phyloP scores from a whole-genome alignment of 1,140 invertebrate species.

The Trachymyrmex cornetzi region DNA sequence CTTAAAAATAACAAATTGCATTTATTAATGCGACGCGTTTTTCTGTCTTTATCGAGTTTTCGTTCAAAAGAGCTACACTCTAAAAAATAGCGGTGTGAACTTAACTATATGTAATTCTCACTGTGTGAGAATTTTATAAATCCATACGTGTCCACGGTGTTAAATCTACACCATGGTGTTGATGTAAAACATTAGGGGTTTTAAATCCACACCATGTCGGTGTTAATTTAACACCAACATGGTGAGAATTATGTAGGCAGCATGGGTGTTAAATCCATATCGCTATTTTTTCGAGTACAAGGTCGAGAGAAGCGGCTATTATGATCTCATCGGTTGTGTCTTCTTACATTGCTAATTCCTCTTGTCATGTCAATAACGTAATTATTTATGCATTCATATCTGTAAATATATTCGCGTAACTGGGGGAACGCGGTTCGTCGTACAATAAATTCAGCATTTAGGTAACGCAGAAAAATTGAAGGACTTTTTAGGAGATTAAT shows the following conservation, averaged over 20 bases:
- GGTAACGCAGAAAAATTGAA: not conserved
- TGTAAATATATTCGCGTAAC: slow-evolving; percentile 4
- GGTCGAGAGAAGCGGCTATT: not conserved
- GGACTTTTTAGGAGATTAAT: not conserved
- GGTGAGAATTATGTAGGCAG: too few species aligned
- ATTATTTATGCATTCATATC: slow-evolving; percentile 24
- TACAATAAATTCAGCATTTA: not conserved
- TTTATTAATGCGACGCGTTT: not conserved
- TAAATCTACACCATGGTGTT: too few species aligned
- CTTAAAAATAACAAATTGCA: not conserved
- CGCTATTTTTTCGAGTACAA: not conserved
- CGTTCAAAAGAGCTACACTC: not conserved
- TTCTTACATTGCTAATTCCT: not conserved
- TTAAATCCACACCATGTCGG: too few species aligned
- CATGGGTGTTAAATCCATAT: too few species aligned
- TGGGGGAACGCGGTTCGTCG: not conserved
- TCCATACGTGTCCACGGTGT: too few species aligned
- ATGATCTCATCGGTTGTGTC: slow-evolving; percentile 1
- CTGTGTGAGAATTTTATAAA: too few species aligned
- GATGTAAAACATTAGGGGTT: too few species aligned
- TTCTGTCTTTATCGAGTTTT: not conserved
- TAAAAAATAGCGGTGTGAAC: too few species aligned
- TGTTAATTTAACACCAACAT: too few species aligned
- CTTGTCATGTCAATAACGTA: not conserved
- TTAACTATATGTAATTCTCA: too few species aligned